Conservation (phyloP, 2,797 vertebrate species). For the Chrysocyon brachyurus region DNA sequence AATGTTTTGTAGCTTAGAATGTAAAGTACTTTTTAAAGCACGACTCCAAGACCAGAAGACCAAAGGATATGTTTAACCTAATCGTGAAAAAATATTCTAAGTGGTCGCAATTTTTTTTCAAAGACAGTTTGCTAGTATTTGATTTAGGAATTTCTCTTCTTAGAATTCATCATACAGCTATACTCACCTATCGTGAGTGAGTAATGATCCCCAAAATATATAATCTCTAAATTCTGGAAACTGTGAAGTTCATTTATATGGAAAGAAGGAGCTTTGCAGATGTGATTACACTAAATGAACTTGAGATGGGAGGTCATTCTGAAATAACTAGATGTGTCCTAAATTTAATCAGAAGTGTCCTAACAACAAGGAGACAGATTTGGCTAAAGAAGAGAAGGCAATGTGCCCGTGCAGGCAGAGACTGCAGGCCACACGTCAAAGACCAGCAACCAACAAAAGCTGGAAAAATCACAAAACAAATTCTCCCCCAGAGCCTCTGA, state of each 20-base stretch:
- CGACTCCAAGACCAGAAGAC: background rate
- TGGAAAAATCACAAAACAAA: background rate
- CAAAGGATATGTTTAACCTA: background rate
- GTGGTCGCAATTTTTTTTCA: background rate
- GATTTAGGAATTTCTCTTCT: background rate
- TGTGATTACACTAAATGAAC: background rate
- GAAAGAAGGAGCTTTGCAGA: background rate
- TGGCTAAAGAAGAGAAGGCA: background rate
- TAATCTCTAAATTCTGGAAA: background rate
- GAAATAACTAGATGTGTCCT: background rate
- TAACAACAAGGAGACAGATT: background rate
- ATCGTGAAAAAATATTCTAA: background rate
- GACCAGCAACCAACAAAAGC: background rate
- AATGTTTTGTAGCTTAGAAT: background rate
- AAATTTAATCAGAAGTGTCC: background rate
- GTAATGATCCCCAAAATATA: background rate
- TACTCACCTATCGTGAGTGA: fast-evolving
- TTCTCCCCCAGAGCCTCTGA: background rate
- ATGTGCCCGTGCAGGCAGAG: background rate
- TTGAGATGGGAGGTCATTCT: background rate
- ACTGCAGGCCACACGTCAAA: background rate
- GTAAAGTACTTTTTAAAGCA: background rate
- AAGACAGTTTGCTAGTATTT: background rate
- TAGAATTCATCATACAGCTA: background rate
- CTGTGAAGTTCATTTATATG: background rate